A percentile compares a stretch with the other conserved stretches of the same genome.
phyloP scores from a whole-genome alignment of 2,113 vertebrate genomes.

The Ceyx cyanopectus region DNA sequence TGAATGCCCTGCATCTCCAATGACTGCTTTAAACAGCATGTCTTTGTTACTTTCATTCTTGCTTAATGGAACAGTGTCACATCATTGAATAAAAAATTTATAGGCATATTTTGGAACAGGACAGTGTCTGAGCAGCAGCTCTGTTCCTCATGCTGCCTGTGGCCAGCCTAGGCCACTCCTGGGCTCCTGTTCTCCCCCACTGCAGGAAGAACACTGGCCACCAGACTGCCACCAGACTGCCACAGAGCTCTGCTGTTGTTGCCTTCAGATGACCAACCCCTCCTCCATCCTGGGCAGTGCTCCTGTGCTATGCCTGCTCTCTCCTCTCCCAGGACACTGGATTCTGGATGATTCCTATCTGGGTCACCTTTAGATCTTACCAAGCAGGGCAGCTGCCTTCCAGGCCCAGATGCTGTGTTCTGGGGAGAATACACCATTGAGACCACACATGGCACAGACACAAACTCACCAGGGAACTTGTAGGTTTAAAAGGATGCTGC shows the following conservation, averaged over 20 bases:
- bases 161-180: background rate
- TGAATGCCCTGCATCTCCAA: background rate
- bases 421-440: background rate
- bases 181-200: background rate
- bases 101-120: background rate
- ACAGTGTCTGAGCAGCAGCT: background rate
- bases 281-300: background rate
- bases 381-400: conserved; percentile 15
- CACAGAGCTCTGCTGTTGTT: background rate
- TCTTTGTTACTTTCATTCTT: background rate
- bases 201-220: background rate
- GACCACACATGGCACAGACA: background rate
- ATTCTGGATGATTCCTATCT: background rate
- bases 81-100: background rate
- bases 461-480: background rate
- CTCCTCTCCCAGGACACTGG: background rate
- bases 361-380: background rate
- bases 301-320: background rate
- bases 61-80: background rate
- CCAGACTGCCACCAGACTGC: background rate
- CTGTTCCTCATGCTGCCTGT: background rate
- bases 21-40: background rate
- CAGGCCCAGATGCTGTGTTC: background rate
- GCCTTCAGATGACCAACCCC: background rate
- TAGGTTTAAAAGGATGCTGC: conserved; percentile 14